Base-by-base conservation (phyloP, 2,888 invertebrate genomes). In the Nezara viridula region DNA sequence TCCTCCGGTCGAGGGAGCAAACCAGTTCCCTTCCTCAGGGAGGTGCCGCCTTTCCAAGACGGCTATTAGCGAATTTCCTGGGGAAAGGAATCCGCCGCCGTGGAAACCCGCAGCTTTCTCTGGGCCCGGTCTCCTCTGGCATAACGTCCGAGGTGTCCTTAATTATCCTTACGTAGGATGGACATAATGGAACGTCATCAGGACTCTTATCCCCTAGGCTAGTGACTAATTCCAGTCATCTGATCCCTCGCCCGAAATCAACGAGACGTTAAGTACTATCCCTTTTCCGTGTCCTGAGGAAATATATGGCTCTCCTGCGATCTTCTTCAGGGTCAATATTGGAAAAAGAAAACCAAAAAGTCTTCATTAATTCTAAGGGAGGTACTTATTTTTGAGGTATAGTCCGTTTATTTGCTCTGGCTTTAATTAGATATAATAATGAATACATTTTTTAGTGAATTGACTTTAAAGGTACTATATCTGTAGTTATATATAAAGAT, bases 21-120 rank as follows among this genome's bases (percentile, higher is more conserved):
- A 73, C 66, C 66, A 21, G 66, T 73, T 73, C 37, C 16, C 60
- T 60, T 60, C 60, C 27, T 55, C 60, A 14, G 24, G 7, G 6
- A 24, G 55, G 5, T 24, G n/a, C n/a, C 55, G 55, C 27, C 27
- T 27, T 37, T 73, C 66, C 66, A 37, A 21, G 7, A 21, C 66
- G 66, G 66, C 66, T 73, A 73, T 73, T 73, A 73, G 66, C 66
- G 66, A 73, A 73, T 73, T 73, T 73, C 66, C 66, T 73, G 66
- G 66, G 66, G 66, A 73, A 73, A 73, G 66, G 66, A 73, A 73
- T 73, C 66, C 66, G 37, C 66, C 1, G 66, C 66, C 19, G 66
- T 73, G 66, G 66, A 73, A 73, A 73, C 66, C 66, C 66, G 66
- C 37, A 73, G 66, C 66, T 73, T 73, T 73, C 66, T 73, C 66